These are phyloP conservation scores for Meiosimyza platycephala DNA, from an alignment of 2,888 invertebrate species.

Conservation along the genomic window DNA sequence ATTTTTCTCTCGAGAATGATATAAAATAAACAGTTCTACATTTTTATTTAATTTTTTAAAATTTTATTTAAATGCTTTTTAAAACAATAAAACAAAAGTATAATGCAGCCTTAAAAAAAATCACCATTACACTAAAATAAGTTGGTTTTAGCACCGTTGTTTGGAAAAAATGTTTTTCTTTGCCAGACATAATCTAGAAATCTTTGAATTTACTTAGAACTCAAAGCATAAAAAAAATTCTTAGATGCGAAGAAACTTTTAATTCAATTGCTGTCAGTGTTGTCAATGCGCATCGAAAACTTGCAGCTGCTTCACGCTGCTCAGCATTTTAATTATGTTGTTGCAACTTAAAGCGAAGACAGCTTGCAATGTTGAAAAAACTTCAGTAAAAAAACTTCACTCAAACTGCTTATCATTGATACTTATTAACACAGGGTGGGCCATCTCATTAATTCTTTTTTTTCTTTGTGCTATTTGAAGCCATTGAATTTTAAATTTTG, in stretches of 20 bases:
- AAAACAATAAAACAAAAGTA: constrained; percentile 1
- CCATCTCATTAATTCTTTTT: too few species aligned
- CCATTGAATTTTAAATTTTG: too few species aligned
- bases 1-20: too few species aligned
- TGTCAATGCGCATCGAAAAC: constrained; percentile 25
- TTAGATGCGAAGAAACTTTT: constrained; percentile 27
- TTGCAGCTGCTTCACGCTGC: constrained; percentile 5
- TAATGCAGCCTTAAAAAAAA: not conserved
- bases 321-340: not conserved
- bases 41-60: too few species aligned
- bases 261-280: constrained; percentile 34
- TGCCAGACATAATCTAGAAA: constrained; percentile 16
- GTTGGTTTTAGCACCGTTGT: constrained; percentile 5
- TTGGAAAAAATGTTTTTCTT: constrained; percentile 37
- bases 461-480: too few species aligned
- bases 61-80: too few species aligned
- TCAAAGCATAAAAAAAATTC: not conserved
- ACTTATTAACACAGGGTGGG: too few species aligned
- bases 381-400: too few species aligned
- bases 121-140: not conserved
- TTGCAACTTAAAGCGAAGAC: not conserved
- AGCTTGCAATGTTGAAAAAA: not conserved
- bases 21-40: too few species aligned
- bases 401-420: too few species aligned
- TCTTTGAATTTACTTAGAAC: not conserved